Base-by-base conservation (phyloP, 2,797 vertebrate species). In the Falco novaeseelandiae region DNA sequence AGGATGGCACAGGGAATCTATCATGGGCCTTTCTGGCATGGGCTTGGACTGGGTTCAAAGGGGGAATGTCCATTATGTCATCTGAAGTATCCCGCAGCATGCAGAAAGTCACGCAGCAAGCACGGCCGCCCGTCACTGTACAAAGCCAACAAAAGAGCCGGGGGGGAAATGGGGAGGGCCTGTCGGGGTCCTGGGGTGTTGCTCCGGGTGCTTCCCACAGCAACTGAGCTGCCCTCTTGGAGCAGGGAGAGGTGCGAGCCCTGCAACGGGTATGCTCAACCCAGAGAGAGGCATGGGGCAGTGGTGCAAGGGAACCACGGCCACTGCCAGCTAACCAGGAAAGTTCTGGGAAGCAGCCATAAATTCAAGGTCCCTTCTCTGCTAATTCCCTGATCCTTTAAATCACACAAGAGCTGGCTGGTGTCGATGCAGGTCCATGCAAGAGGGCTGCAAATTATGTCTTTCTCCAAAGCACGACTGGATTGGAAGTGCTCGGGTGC, bases 101-200 rank as follows among this genome's bases (percentile, higher is more conserved):
- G 98, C 46, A 52, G 97, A 98, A 97, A 98, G 98, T 98, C 98
- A 98, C 98, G 97, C 86, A 98, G 97, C 85, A 66, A 79, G 90
- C 4, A 8, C 1, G 2, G 65, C 69, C 34, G 19, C n/a, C 70
- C 8, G 22, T 48, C 19, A 4, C 32, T 22, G 1, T 12, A 57
- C 46, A 42, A 73, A 80, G 38, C 20, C 6, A 86, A 79, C 55
- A 85, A 87, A 83, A 61, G 73, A 29, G 29, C 29, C 0, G 0
- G 14, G 21, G 30, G 18, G 86, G 59, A 70, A 93, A 88, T 34
- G 19, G 6, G 11, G 29, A 90, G 49, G 72, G 78, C 61, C 34
- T 58, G 52, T 46, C 78, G 22, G 58, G 78, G 96, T 96, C 94
- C 94, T 21, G 49, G 95, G 81, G 42, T 8, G 2, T 49, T 82